Base-by-base conservation (phyloP, 2,113 vertebrate species). In the Desmodus rotundus region DNA sequence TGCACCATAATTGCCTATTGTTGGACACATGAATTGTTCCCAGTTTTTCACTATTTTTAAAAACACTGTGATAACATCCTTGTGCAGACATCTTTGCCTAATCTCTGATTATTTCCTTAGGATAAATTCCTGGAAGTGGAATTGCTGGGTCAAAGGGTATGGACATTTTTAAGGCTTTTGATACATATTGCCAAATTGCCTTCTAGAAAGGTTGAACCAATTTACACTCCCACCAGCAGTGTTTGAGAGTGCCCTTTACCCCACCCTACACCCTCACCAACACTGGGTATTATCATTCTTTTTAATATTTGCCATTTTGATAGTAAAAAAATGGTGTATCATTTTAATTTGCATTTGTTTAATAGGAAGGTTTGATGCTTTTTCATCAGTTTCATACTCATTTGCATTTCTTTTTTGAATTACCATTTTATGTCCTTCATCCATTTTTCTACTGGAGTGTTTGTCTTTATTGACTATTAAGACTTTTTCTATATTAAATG, bases 91-190 rank as follows among this genome's bases (percentile, higher is more conserved):
- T 98, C 78, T 98, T 97, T 96, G 91, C 86, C 83, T 98, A 93
- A 96, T 97, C 93, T 98, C 93, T 97, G 96, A 87, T 97, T 97
- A 97, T 97, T 98, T 98, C 93, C 94, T 97, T 96, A 98, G 95
- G 89, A 91, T 97, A 97, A 97, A 96, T 97, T 97, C 91, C 95
- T 96, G 89, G 94, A 97, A 98, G 95, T 98, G 68, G 91, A 97
- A 95, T 97, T 97, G 86, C 83, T 98, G 89, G 95, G 93, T 98
- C 95, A 97, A 97, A 96, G 94, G 88, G 82, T 97, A 94, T 96
- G 93, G 94, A 94, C 76, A 92, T 96, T 97, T 96, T 96, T 96
- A 97, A 97, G 95, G 91, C 93, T 97, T 97, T 96, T 97, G 72
- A 95, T 98, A 96, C 77, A 76, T 96, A 89, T 87, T 97, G 89